phyloP scores from a whole-genome alignment of 2,797 vertebrate genomes.

The Typhlichthys eigenmanni region DNA sequence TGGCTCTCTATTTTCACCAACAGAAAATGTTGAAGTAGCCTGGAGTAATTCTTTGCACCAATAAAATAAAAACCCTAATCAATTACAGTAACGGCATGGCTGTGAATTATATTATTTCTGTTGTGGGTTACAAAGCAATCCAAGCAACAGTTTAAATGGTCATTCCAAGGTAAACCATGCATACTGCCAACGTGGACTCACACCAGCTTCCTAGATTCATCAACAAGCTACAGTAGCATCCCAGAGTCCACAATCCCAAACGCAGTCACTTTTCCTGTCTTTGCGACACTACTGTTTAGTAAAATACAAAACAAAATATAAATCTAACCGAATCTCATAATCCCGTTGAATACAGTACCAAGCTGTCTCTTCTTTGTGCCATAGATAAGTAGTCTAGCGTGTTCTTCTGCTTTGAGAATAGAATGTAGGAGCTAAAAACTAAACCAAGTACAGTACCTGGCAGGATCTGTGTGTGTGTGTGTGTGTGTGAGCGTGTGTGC shows the following conservation, averaged over 20 bases:
- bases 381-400: not conserved
- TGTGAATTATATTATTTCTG: not conserved
- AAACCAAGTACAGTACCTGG: constrained; percentile 38
- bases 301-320: not conserved
- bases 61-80: too few relatives aligned
- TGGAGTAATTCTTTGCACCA: too few relatives aligned
- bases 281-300: not conserved
- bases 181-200: too few relatives aligned
- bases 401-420: constrained; percentile 16
- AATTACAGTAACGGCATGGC: too few relatives aligned
- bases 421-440: constrained; percentile 16
- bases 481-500: too few relatives aligned
- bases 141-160: not conserved
- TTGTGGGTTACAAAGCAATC: not conserved
- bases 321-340: too few relatives aligned
- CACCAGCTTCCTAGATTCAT: too few relatives aligned
- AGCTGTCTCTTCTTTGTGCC: constrained; percentile 5
- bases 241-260: not conserved
- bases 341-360: too few relatives aligned
- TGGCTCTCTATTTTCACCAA: too few relatives aligned
- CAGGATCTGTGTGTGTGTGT: constrained; percentile 10
- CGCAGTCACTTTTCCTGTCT: not conserved
- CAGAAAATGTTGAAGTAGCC: too few relatives aligned
- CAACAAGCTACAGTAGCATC: not conserved
- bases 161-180: too few relatives aligned